Base-by-base conservation (phyloP, 2,113 vertebrate species). In the Plestiodon gilberti region DNA sequence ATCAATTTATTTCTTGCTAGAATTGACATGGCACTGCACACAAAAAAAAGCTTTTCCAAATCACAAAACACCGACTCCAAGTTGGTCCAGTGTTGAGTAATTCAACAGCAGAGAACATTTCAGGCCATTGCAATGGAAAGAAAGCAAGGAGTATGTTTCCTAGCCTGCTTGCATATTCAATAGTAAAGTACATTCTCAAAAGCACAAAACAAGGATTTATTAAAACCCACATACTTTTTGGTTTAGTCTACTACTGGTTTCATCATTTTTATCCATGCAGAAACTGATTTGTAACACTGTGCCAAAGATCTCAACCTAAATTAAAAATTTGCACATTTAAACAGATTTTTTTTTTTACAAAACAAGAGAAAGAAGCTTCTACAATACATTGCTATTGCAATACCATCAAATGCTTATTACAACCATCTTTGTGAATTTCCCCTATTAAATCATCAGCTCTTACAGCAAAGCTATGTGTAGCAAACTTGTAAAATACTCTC, bases 21-120 rank as follows among this genome's bases (percentile, higher is more conserved):
- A 90, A 89, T 48, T 43, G n/a, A 67, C 88, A 25, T 10, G 80
- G 85, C 71, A 59, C 2, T 83, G 75, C 79, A 90, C 77, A 82
- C 38, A 88, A 28, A 71, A 73, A 86, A 83, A 22, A 65, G 13
- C 71, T 82, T 0, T 79, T 1, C 43, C 43, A 25, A 38, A 64
- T 38, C 65, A 62, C 78, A 89, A 90, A 94, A 86, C 7, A 73
- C 87, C 92, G n/a, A 33, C 59, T 88, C 67, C 64, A 35, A 64
- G 82, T 89, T 94, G 93, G 93, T 94, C 91, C 93, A 79, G 43
- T 81, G 38, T 28, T 81, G 35, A 89, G 74, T 92, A 82, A 38
- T 67, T 82, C 82, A 81, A 65, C 20, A 64, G 78, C 78, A 87
- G 59, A 64, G 73, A 65, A 75, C 17, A 22, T 33, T 87, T 83